These are phyloP conservation scores for Chaunax sp. DNA, from an alignment of 2,797 vertebrate genomes.

Conservation along the genomic window DNA sequence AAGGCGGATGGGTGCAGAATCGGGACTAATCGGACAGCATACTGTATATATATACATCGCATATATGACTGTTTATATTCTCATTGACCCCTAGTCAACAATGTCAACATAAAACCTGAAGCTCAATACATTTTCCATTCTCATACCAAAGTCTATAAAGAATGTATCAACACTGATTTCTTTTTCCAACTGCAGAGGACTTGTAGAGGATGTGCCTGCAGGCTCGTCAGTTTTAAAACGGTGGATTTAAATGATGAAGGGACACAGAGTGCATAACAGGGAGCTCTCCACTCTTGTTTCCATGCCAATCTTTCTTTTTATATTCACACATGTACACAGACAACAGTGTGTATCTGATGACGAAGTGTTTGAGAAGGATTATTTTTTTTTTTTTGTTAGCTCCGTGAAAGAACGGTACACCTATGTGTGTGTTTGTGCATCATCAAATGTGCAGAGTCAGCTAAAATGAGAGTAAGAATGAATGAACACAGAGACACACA, in stretches of 20 bases:
- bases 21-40: too few relatives aligned
- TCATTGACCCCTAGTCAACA: neutral
- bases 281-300: neutral
- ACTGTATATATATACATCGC: too few relatives aligned
- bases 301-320: slow-evolving; percentile 7
- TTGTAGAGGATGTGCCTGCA: too few relatives aligned
- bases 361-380: neutral
- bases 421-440: neutral
- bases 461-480: slow-evolving; percentile 49
- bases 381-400: neutral
- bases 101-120: neutral
- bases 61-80: too few relatives aligned
- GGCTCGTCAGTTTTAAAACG: neutral
- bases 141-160: neutral
- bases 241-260: slow-evolving; percentile 19
- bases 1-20: too few relatives aligned
- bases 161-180: neutral
- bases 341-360: neutral
- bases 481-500: slow-evolving; percentile 9
- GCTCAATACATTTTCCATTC: neutral
- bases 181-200: neutral
- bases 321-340: neutral
- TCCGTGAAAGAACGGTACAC: neutral
- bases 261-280: neutral
- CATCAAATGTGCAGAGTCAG: slow-evolving; percentile 34